Conservation (phyloP, 1,140 invertebrate genomes). For the Halictus rubicundus region DNA sequence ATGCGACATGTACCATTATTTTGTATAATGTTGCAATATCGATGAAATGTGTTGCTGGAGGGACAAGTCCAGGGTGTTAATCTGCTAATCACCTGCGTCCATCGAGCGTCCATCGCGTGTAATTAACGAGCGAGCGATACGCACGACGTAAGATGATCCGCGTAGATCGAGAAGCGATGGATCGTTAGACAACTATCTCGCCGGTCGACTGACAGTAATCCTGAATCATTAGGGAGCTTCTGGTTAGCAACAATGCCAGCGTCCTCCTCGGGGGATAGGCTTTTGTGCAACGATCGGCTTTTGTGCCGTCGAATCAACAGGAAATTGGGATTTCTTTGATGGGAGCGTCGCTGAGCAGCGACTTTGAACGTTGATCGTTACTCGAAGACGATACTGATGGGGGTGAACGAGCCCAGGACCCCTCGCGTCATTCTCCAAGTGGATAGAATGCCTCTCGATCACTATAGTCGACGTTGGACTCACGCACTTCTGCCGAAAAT, state of each 20-base stretch:
- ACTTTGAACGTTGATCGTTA: slow-evolving; percentile 9
- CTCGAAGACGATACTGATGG: background rate
- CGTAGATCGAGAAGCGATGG: background rate
- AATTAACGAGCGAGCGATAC: background rate
- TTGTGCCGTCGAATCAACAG: slow-evolving; percentile 33
- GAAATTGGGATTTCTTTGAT: slow-evolving; percentile 32
- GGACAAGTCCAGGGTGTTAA: too few relatives aligned
- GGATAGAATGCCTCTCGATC: background rate
- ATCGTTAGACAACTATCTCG: slow-evolving; percentile 31
- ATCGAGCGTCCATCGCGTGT: too few relatives aligned
- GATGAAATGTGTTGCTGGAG: too few relatives aligned
- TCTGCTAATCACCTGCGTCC: too few relatives aligned
- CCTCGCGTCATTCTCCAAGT: background rate
- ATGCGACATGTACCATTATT: too few relatives aligned
- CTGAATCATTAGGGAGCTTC: slow-evolving; percentile 24
- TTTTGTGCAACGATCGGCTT: slow-evolving; percentile 16
- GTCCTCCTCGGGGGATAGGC: background rate
- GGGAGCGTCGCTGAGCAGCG: background rate
- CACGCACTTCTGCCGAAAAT: too few relatives aligned
- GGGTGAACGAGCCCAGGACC: background rate
- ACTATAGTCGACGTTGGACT: too few relatives aligned
- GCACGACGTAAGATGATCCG: background rate
- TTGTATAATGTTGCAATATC: too few relatives aligned
- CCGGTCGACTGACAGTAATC: slow-evolving; percentile 9
- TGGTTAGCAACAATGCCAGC: slow-evolving; percentile 18